Percentiles rank a stretch among this genome's conserved stretches.
Evolutionary conservation across 2,113 vertebrate species (phyloP).

Genomic region (Psittacara wagleri): DNA sequence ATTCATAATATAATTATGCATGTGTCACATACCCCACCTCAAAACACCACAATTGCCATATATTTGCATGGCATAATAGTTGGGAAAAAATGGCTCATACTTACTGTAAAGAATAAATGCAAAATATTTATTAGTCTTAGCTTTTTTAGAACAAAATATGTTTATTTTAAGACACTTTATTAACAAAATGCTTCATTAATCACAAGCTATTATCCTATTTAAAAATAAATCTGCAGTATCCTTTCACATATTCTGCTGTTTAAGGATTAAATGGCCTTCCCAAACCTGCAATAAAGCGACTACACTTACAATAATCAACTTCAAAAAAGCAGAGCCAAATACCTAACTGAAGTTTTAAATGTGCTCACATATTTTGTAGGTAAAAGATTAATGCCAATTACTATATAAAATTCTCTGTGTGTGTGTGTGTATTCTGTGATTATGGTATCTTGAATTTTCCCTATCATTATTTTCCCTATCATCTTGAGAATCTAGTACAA

Average conservation of each 20-base stretch:
- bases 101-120: not conserved
- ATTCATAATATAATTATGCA: not conserved
- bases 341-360: not conserved
- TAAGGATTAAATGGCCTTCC: not conserved
- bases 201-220: not conserved
- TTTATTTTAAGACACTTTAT: not conserved
- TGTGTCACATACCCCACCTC: not conserved
- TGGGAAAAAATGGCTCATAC: not conserved
- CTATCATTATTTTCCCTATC: not conserved
- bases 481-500: not conserved
- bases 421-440: not conserved
- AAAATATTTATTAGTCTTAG: not conserved
- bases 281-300: not conserved
- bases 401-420: not conserved
- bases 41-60: not conserved
- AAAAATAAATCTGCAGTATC: not conserved
- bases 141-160: not conserved
- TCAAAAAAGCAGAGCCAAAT: not conserved
- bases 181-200: not conserved
- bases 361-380: not conserved
- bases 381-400: not conserved
- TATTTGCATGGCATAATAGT: not conserved
- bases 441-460: not conserved
- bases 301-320: not conserved
- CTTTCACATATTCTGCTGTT: not conserved